A percentile compares a stretch with the other conserved stretches of the same genome.
Conservation (phyloP, 2,113 vertebrate genomes). For the Pelmatolapia mariae region DNA sequence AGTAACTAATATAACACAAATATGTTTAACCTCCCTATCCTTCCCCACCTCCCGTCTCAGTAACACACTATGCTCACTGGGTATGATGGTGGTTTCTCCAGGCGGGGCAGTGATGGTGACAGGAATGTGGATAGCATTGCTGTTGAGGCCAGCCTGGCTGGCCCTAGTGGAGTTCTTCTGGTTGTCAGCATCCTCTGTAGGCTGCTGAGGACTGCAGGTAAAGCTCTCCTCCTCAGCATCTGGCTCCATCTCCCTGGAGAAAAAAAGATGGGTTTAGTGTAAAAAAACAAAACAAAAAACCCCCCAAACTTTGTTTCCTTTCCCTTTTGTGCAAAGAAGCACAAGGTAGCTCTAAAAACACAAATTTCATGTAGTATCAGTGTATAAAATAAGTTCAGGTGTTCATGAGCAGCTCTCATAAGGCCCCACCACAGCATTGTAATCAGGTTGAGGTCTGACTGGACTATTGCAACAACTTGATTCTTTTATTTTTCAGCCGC, state of each 20-base stretch:
- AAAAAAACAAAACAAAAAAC: accelerated
- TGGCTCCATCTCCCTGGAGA: slow-evolving; percentile 73
- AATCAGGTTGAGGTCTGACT: background rate
- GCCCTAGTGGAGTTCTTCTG: slow-evolving; percentile 88
- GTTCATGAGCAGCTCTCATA: background rate
- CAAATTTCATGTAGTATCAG: background rate
- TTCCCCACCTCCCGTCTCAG: background rate
- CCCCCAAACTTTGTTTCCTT: accelerated
- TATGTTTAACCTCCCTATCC: background rate
- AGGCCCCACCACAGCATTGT: background rate
- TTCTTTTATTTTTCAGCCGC: background rate
- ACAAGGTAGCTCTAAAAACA: background rate
- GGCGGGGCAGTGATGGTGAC: slow-evolving; percentile 77
- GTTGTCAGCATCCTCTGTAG: slow-evolving; percentile 85
- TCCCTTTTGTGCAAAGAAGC: background rate
- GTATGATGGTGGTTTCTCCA: slow-evolving; percentile 58
- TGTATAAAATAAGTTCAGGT: background rate
- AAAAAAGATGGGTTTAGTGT: background rate
- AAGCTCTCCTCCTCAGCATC: slow-evolving; percentile 70
- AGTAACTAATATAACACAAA: background rate
- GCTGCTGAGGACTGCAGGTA: slow-evolving; percentile 62
- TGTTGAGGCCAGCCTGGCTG: slow-evolving; percentile 74
- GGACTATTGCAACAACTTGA: background rate
- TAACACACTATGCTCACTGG: slow-evolving; percentile 36
- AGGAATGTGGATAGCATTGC: slow-evolving; percentile 78